Base-by-base conservation (phyloP, 2,797 vertebrate species). In the Buceros bicornis region DNA sequence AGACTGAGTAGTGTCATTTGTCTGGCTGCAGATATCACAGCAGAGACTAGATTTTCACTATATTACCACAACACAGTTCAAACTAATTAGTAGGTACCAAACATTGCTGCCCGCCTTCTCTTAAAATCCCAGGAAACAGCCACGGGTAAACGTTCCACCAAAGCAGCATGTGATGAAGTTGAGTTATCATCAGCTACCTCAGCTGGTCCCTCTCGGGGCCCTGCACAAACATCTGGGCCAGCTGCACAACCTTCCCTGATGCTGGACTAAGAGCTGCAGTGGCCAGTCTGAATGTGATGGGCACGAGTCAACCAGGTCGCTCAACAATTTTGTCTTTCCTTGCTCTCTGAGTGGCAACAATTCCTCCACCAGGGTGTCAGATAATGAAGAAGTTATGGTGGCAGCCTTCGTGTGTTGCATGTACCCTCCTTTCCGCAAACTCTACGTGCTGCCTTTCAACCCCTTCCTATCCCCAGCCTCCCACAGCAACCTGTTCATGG, bases 11-110 rank as follows among this genome's bases (percentile, higher is more conserved):
- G 73, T 95, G 95, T 70, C 90, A 87, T 89, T 96, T 91, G 70
- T 76, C 70, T 94, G 83, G 56, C 81, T 87, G 73, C 90, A 95
- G 73, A 94, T 91, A 87, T 91, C 95, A 95, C 89, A 93, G 96
- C 87, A 87, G 95, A 89, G 77, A 82, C 58, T n/a, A 72, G 87
- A 89, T 97, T 95, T 93, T 95, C 96, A 95, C 91, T 95, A 82
- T 81, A 67, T 95, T 94, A 90, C 93, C 82, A 77, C 77, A 87
- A 84, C 85, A 80, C 78, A 87, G 67, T 87, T 93, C 35, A 89
- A 82, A 94, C 81, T 95, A 92, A 95, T 95, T 95, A 96, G 77
- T 58, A 71, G 80, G 85, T 89, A 91, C 73, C 53, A 87, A 96
- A 64, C 25, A 67, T 56, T 88, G 77, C 73, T 93, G 73, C 73